Percentiles rank a stretch among this genome's conserved stretches.
phyloP scores from a whole-genome alignment of 2,113 vertebrate genomes.

The Hyla sarda region DNA sequence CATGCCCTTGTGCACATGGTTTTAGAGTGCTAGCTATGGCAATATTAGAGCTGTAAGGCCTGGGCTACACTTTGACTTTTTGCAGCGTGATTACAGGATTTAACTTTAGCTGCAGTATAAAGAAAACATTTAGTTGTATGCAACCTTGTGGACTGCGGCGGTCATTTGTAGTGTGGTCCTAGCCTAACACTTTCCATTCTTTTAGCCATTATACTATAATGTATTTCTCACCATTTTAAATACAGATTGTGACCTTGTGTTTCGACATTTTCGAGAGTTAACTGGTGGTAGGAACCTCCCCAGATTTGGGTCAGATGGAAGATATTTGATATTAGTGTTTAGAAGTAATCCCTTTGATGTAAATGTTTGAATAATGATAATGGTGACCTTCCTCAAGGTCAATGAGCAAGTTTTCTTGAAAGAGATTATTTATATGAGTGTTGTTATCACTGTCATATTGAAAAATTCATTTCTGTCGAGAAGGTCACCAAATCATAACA shows the following conservation, averaged over 20 bases:
- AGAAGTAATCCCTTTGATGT: conserved; percentile 42
- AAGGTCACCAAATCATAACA: conserved; percentile 5
- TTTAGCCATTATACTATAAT: background rate
- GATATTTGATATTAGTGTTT: conserved; percentile 24
- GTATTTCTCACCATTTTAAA: background rate
- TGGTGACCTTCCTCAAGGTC: conserved; percentile 30
- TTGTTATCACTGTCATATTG: conserved; percentile 22
- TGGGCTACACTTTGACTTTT: no score
- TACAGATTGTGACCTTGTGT: background rate
- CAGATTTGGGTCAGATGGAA: conserved; percentile 5
- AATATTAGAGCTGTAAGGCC: background rate
- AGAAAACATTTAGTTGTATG: no score
- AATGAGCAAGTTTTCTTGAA: conserved; percentile 9
- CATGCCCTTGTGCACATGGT: no score
- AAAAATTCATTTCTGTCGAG: conserved; percentile 6
- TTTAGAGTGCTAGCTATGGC: background rate
- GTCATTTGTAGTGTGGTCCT: no score
- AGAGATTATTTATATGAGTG: conserved; percentile 33
- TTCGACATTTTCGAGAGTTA: background rate
- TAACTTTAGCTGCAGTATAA: no score
- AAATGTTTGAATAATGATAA: conserved; percentile 29
- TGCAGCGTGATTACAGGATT: no score
- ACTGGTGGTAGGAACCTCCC: background rate
- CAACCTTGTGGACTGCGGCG: no score
- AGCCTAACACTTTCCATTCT: no score